Conservation (phyloP, 92 coral and sea anemone genomes). For the Phenganax subtilis region DNA sequence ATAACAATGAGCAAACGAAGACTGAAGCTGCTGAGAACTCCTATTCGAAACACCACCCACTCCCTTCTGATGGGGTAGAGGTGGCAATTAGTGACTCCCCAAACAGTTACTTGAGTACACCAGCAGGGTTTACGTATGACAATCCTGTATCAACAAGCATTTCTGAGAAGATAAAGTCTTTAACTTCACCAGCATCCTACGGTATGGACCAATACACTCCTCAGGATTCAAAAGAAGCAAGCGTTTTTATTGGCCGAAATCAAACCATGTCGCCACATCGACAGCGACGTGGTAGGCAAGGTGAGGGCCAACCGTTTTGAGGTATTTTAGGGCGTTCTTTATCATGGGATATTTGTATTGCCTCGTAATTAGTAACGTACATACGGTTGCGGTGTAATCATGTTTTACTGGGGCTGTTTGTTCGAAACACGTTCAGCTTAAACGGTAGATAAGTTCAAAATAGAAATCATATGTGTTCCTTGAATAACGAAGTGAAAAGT, state of each 20-base stretch:
- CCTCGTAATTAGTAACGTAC: neutral
- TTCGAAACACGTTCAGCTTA: no score
- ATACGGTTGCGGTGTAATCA: no score
- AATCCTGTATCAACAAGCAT: constrained; percentile 3
- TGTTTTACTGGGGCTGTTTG: no score
- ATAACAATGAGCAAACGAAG: neutral
- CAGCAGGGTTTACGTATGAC: constrained; percentile 2
- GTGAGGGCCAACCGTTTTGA: neutral
- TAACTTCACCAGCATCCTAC: neutral
- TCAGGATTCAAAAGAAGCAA: neutral
- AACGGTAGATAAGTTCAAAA: no score
- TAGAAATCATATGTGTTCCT: no score
- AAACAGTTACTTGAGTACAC: neutral
- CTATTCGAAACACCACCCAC: neutral
- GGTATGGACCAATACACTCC: neutral
- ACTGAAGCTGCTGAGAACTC: neutral
- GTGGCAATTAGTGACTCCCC: neutral
- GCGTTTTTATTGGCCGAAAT: constrained; percentile 29
- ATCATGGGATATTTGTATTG: neutral
- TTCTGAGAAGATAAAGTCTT: neutral
- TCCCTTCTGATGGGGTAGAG: neutral
- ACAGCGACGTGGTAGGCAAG: neutral
- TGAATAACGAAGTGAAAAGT: no score
- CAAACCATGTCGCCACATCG: constrained; percentile 30
- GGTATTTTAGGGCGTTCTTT: neutral